Percentiles rank a stretch among this genome's conserved stretches.
Conservation (phyloP, 2,113 vertebrate species). For the Dasyprocta punctata region DNA sequence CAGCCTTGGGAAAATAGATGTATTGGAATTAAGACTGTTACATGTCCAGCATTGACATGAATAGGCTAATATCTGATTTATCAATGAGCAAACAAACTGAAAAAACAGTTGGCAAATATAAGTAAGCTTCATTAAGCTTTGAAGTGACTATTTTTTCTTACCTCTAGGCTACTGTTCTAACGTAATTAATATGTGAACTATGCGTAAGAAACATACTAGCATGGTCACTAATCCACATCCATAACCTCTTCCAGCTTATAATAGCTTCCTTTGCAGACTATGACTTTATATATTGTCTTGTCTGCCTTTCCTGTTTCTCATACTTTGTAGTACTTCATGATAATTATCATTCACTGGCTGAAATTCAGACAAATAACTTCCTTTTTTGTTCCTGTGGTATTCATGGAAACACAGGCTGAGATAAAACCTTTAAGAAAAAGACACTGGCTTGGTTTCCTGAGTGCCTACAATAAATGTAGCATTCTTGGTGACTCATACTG, state of each 20-base stretch:
- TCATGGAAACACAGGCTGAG: background rate
- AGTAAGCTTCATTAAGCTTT: constrained; percentile 29
- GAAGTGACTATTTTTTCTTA: background rate
- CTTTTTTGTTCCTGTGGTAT: background rate
- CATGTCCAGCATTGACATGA: background rate
- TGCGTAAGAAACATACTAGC: background rate
- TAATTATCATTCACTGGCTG: background rate
- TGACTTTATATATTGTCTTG: background rate
- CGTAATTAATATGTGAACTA: background rate
- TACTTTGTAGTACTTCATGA: background rate
- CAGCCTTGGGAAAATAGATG: constrained; percentile 7
- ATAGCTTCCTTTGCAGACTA: background rate
- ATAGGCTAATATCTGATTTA: background rate
- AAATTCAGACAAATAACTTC: background rate
- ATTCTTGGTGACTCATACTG: background rate
- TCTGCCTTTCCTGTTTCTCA: constrained; percentile 15
- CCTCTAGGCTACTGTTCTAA: background rate
- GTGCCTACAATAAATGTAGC: background rate
- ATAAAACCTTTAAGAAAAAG: background rate
- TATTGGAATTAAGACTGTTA: background rate
- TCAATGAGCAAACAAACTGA: background rate
- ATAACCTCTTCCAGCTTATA: background rate
- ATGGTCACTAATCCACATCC: background rate
- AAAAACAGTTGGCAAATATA: constrained; percentile 28
- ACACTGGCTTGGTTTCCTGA: background rate